phyloP scores from a whole-genome alignment of 1,140 invertebrate species.

The Dryas iulia region DNA sequence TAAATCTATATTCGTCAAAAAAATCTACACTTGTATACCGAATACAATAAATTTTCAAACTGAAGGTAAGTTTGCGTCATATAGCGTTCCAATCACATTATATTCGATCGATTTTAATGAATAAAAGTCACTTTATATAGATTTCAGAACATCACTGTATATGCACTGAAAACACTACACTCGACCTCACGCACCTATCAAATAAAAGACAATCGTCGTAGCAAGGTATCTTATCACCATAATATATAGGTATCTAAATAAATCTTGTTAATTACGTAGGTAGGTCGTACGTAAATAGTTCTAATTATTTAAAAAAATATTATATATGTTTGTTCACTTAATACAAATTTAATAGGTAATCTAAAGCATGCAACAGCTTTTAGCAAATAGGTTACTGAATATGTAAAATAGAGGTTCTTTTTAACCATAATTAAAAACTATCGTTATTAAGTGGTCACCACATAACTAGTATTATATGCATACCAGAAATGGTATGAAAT shows the following conservation, averaged over 20 bases:
- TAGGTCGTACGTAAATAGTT: neutral
- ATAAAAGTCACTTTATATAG: neutral
- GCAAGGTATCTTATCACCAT: constrained; percentile 19
- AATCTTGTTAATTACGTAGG: constrained; percentile 19
- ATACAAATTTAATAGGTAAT: too few relatives aligned
- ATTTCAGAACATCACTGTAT: neutral
- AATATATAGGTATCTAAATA: constrained; percentile 1
- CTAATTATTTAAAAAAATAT: neutral
- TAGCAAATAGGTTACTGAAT: too few relatives aligned
- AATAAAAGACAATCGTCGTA: constrained; percentile 5
- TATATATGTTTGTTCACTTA: too few relatives aligned
- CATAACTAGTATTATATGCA: too few relatives aligned
- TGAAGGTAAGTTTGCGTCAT: neutral
- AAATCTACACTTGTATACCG: neutral
- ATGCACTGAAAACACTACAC: constrained; percentile 23
- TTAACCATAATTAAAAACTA: too few relatives aligned
- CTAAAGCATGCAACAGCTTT: too few relatives aligned
- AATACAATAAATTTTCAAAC: too few relatives aligned
- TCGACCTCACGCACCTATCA: constrained; percentile 20
- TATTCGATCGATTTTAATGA: neutral
- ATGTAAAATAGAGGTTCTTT: too few relatives aligned
- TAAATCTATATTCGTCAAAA: neutral
- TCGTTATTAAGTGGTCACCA: too few relatives aligned
- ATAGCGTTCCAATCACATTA: neutral
- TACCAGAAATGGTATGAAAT: neutral